Percentiles rank a stretch among this genome's conserved stretches.
Evolutionary conservation across 2,797 vertebrate species (phyloP).

Genomic region (Hylomyscus alleni): DNA sequence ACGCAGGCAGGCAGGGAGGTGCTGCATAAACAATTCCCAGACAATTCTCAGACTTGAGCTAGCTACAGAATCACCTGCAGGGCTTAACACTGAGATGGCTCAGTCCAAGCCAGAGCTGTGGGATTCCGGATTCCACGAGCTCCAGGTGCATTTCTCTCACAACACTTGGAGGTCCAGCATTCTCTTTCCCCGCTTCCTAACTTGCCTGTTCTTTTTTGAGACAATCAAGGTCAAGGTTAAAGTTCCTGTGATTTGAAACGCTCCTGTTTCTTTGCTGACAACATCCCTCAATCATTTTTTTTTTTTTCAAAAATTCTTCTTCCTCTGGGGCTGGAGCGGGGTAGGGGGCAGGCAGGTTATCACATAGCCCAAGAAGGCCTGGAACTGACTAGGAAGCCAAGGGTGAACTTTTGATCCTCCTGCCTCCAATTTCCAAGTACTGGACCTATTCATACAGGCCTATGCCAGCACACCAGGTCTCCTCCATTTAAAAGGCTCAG

Average conservation of each 20-base stretch:
- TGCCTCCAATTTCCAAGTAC: neutral
- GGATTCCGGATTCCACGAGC: neutral
- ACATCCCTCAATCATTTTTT: neutral
- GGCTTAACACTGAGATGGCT: neutral
- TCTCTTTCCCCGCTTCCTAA: neutral
- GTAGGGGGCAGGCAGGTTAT: neutral
- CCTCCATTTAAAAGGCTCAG: neutral
- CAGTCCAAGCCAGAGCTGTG: neutral
- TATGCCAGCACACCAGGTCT: no score
- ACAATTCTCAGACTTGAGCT: neutral
- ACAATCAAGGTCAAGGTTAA: neutral
- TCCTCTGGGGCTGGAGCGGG: neutral
- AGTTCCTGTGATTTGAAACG: neutral
- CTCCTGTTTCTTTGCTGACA: neutral
- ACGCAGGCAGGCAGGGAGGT: neutral
- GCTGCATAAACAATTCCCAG: slow-evolving; percentile 30
- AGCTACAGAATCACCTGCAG: neutral
- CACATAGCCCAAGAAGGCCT: neutral
- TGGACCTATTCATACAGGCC: neutral
- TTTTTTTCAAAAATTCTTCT: neutral
- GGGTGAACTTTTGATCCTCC: neutral
- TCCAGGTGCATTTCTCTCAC: slow-evolving; percentile 39
- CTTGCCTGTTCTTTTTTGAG: neutral
- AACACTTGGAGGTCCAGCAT: neutral
- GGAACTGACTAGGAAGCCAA: neutral